phyloP scores from a whole-genome alignment of 2,797 vertebrate genomes.

The Falco peregrinus region DNA sequence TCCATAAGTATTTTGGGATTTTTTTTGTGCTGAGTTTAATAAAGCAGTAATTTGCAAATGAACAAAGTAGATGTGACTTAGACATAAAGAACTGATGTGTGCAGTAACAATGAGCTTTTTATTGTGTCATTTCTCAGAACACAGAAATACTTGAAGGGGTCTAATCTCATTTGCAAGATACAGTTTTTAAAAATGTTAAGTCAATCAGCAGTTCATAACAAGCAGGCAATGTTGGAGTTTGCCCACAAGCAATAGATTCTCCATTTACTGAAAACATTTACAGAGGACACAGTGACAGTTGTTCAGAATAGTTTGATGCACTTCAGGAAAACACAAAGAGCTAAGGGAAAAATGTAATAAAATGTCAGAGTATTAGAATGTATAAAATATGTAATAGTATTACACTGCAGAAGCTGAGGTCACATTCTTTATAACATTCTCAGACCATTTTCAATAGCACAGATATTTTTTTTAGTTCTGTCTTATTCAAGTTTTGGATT shows the following conservation, averaged over 20 bases:
- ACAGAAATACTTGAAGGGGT: slow-evolving; percentile 29
- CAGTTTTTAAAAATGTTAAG: not conserved
- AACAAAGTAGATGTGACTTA: slow-evolving; percentile 11
- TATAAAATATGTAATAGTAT: not conserved
- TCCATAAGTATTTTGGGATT: not conserved
- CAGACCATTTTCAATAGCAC: not conserved
- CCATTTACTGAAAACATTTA: slow-evolving; percentile 13
- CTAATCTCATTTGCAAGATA: slow-evolving; percentile 34
- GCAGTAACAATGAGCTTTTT: slow-evolving; percentile 38
- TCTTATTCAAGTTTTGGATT: not conserved
- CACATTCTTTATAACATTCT: not conserved
- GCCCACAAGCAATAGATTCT: not conserved
- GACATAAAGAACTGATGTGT: slow-evolving; percentile 10
- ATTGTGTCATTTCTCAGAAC: not conserved
- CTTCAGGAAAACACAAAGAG: not conserved
- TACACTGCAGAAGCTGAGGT: not conserved
- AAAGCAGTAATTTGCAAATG: not conserved
- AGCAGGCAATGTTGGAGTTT: not conserved
- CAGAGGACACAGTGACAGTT: not conserved
- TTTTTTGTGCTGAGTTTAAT: not conserved
- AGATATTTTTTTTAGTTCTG: not conserved
- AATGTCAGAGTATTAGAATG: not conserved
- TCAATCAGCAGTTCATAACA: not conserved
- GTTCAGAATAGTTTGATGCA: not conserved
- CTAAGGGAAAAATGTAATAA: not conserved